Conservation (phyloP, 2,888 invertebrate species). For the Sphinx pinastri region DNA sequence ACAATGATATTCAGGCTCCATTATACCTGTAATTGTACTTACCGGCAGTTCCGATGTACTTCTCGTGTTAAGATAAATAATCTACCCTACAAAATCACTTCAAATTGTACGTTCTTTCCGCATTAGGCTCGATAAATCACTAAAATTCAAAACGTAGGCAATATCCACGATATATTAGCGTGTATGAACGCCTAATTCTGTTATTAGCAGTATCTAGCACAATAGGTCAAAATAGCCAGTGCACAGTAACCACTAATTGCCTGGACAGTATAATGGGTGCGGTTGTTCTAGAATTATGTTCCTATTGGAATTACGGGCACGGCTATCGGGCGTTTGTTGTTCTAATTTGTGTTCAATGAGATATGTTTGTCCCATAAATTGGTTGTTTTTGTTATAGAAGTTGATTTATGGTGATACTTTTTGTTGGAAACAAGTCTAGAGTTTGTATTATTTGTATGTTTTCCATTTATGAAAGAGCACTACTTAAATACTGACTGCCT, state of each 20-base stretch:
- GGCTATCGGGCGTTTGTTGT: not conserved
- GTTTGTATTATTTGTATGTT: too few relatives aligned
- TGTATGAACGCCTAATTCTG: slow-evolving; percentile 9
- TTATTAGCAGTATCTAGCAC: slow-evolving; percentile 24
- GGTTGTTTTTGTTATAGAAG: not conserved
- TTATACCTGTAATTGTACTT: too few relatives aligned
- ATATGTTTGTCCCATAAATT: slow-evolving; percentile 11
- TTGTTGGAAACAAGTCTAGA: not conserved
- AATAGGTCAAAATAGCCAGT: slow-evolving; percentile 19
- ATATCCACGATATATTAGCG: not conserved
- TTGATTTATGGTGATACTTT: not conserved
- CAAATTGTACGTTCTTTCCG: not conserved
- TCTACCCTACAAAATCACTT: not conserved
- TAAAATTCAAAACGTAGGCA: not conserved
- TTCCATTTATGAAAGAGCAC: too few relatives aligned
- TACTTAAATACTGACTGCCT: too few relatives aligned
- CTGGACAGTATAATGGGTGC: slow-evolving; percentile 23
- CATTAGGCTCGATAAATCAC: not conserved
- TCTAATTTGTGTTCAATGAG: slow-evolving; percentile 22
- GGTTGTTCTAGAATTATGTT: slow-evolving; percentile 27
- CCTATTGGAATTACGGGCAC: slow-evolving; percentile 10
- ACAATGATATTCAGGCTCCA: too few relatives aligned
- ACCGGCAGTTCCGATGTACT: too few relatives aligned
- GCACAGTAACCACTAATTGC: slow-evolving; percentile 28
- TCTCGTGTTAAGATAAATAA: too few relatives aligned